Evolutionary conservation across 2,888 invertebrate genomes (phyloP).

Genomic region (Drosophila mercatorum): DNA sequence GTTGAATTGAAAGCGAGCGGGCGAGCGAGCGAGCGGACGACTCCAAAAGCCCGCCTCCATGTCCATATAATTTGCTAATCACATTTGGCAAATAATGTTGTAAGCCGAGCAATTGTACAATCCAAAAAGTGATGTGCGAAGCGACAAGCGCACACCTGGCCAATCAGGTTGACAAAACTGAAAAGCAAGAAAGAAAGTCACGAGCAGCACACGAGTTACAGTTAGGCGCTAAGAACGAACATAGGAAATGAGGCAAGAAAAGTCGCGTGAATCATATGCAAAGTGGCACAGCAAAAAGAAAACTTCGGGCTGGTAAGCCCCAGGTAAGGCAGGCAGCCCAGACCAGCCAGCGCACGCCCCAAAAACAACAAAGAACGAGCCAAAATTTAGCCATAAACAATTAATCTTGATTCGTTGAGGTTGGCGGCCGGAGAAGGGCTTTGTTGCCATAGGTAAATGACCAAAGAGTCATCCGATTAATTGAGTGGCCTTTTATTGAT

Average conservation of each 20-base stretch:
- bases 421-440: conserved; percentile 16
- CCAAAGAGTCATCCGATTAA: conserved; percentile 61
- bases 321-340: conserved; percentile 17
- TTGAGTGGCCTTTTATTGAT: conserved; percentile 62
- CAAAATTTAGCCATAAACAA: conserved; percentile 50
- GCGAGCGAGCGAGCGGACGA: conserved; percentile 52
- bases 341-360: conserved; percentile 38
- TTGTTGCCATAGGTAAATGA: conserved; percentile 64
- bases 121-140: conserved; percentile 49
- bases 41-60: conserved; percentile 36
- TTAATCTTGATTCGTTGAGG: conserved; percentile 66
- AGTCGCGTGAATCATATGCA: conserved; percentile 69
- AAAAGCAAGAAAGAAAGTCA: conserved; percentile 31
- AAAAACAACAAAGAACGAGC: conserved; percentile 19
- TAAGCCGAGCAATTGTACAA: conserved; percentile 70
- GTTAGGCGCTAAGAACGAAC: conserved; percentile 40
- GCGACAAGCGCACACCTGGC: conserved; percentile 30
- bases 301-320: conserved; percentile 19
- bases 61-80: conserved; percentile 73
- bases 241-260: conserved; percentile 54
- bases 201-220: conserved; percentile 23
- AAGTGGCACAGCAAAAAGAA: conserved; percentile 55
- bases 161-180: conserved; percentile 60
- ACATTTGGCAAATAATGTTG: conserved; percentile 77
- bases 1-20: conserved; percentile 76